Percentiles rank a stretch among this genome's conserved stretches.
These are phyloP conservation scores for Hyalella azteca DNA, from an alignment of 2,888 invertebrate species.

Conservation along the genomic window DNA sequence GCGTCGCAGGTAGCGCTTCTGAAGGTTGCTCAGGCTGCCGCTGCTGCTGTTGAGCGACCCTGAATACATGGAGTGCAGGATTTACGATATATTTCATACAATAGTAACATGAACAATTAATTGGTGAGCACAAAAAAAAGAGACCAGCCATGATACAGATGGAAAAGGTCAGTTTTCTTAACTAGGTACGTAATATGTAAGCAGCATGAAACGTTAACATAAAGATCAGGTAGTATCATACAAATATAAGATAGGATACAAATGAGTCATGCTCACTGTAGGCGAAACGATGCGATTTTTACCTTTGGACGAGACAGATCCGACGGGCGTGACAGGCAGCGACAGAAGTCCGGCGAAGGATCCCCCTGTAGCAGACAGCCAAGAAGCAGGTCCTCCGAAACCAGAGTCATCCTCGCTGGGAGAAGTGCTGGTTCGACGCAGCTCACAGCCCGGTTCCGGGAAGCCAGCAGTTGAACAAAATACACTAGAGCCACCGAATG, in stretches of 20 bases:
- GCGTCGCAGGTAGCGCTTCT: conserved; percentile 68
- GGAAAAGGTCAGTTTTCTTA: no score
- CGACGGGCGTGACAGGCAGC: conserved; percentile 45
- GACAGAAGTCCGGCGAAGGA: conserved; percentile 49
- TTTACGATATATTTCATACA: no score
- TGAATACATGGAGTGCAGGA: background rate
- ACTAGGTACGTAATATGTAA: no score
- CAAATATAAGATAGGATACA: no score
- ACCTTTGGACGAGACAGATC: conserved; percentile 51
- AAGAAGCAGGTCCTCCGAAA: conserved; percentile 50
- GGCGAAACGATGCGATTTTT: no score
- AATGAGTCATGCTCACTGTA: no score
- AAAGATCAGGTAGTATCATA: no score
- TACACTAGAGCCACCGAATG: background rate
- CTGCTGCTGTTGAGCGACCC: conserved; percentile 59
- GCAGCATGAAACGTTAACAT: no score
- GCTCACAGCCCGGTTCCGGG: background rate
- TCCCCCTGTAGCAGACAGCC: conserved; percentile 48
- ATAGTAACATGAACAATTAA: no score
- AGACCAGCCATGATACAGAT: no score
- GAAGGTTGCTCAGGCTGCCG: conserved; percentile 68
- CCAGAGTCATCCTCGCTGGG: conserved; percentile 55
- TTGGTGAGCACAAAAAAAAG: no score
- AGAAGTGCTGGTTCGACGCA: conserved; percentile 40
- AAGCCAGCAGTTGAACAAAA: background rate